Evolutionary conservation across 30 jellyfish, hydroid and myxozoan species (phyloP).

Genomic region (Catostylus mosaicus): DNA sequence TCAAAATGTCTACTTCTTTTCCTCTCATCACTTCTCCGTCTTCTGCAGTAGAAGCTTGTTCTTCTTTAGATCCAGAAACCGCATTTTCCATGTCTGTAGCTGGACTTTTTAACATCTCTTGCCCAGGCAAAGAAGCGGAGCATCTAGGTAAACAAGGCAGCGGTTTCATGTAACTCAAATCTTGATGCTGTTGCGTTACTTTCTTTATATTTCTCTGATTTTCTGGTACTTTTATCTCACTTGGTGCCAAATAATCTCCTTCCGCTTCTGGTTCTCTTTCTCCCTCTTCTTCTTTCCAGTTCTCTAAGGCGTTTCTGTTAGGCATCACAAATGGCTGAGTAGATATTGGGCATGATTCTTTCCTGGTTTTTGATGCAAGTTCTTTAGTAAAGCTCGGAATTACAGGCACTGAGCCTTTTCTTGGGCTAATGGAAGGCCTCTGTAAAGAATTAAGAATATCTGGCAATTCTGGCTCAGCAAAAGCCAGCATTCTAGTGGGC

Average conservation of each 20-base stretch:
- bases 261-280: not conserved
- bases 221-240: not conserved
- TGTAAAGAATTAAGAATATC: not conserved
- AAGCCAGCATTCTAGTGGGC: no score
- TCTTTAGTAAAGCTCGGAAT: not conserved
- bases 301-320: not conserved
- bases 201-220: not conserved
- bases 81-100: no score
- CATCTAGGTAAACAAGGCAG: no score
- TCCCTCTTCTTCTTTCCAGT: not conserved
- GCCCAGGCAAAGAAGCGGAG: no score
- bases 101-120: no score
- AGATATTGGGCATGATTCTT: not conserved
- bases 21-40: not conserved
- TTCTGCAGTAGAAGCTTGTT: no score
- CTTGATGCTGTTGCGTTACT: not conserved
- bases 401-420: not conserved
- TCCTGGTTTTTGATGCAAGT: not conserved
- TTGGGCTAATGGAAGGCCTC: not conserved
- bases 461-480: not conserved
- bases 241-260: not conserved
- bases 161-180: not conserved
- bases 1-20: not conserved
- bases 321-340: not conserved
- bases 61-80: no score